These are phyloP conservation scores for Sylvietta virens DNA, from an alignment of 2,113 vertebrate species.

Conservation along the genomic window DNA sequence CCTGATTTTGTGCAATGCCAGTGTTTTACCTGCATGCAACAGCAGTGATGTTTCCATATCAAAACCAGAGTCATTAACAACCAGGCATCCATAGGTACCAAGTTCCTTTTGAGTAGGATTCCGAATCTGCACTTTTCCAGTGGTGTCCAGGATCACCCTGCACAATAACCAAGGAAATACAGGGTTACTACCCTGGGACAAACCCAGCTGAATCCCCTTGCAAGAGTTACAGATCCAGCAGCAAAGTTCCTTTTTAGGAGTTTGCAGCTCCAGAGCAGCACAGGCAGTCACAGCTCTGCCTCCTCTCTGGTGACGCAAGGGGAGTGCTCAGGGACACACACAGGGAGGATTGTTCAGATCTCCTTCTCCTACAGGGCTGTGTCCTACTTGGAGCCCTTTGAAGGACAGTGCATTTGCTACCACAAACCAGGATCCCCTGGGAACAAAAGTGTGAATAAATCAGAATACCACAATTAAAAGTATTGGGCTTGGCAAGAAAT, in stretches of 20 bases:
- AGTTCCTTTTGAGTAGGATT: slow-evolving; percentile 73
- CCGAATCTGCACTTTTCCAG: slow-evolving; percentile 72
- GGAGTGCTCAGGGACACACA: neutral
- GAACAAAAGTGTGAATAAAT: neutral
- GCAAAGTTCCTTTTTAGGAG: neutral
- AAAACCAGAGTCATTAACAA: slow-evolving; percentile 72
- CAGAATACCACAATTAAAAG: neutral
- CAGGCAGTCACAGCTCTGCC: neutral
- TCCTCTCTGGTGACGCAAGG: neutral
- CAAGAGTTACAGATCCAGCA: neutral
- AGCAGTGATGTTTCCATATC: slow-evolving; percentile 77
- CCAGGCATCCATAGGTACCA: slow-evolving; percentile 80
- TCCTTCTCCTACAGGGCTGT: neutral
- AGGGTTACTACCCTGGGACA: neutral
- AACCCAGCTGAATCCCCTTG: neutral
- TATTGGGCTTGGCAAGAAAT: slow-evolving; percentile 8
- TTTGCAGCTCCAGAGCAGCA: neutral
- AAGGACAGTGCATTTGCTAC: neutral
- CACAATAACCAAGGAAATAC: neutral
- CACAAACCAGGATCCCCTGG: neutral
- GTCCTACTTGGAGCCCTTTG: neutral
- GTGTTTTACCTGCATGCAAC: slow-evolving; percentile 74
- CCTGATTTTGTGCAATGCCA: neutral
- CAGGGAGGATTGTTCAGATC: neutral
- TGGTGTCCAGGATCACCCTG: slow-evolving; percentile 74